Conservation (phyloP, 2,888 invertebrate genomes). For the Spodoptera littoralis region DNA sequence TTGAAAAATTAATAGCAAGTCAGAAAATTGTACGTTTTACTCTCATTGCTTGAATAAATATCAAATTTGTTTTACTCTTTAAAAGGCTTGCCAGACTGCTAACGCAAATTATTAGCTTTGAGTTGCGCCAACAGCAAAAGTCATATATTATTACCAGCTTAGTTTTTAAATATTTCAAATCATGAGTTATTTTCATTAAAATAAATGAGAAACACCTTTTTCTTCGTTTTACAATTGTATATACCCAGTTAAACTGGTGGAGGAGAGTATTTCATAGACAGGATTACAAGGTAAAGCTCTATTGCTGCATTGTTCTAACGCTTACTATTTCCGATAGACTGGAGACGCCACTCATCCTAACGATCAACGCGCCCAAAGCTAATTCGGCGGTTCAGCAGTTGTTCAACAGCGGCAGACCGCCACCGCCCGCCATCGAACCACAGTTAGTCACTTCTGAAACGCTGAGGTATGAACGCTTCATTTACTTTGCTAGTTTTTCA, state of each 20-base stretch:
- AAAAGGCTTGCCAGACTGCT: neutral
- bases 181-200: no score
- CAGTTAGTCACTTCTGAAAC: constrained; percentile 93
- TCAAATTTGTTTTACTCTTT: neutral
- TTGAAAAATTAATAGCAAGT: neutral
- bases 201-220: no score
- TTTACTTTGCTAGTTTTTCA: constrained; percentile 30
- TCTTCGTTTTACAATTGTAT: no score
- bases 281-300: neutral
- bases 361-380: constrained; percentile 84
- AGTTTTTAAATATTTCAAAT: no score
- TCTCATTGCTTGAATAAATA: neutral
- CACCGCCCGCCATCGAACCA: constrained; percentile 86
- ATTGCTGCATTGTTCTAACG: constrained; percentile 1
- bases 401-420: constrained; percentile 92
- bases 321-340: constrained; percentile 62
- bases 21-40: neutral
- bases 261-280: no score
- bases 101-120: neutral
- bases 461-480: constrained; percentile 81
- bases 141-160: no score
- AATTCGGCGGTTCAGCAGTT: constrained; percentile 95
- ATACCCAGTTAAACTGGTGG: no score
- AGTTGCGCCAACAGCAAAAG: no score
- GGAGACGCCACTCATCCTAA: constrained; percentile 78